Conservation (phyloP, 2,113 vertebrate genomes). For the Maccullochella peelii region DNA sequence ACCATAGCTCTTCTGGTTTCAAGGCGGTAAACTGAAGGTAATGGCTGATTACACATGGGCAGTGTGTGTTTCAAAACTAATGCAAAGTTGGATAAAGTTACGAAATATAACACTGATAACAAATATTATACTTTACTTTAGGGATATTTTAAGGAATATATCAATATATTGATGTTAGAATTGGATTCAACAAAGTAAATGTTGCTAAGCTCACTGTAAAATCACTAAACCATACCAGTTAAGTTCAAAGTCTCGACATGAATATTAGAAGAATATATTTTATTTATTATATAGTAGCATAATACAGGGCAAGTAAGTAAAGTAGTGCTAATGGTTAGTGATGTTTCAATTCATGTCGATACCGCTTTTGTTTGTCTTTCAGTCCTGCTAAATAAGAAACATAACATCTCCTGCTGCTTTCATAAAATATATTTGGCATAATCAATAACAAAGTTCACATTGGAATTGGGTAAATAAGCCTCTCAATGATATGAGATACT, state of each 20-base stretch:
- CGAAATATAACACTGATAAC: background rate
- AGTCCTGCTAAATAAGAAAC: slow-evolving; percentile 12
- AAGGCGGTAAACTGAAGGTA: background rate
- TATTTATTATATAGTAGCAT: no score
- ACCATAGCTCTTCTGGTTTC: background rate
- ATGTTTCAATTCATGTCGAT: background rate
- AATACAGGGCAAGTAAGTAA: background rate
- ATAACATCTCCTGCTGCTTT: slow-evolving; percentile 6
- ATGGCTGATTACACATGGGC: background rate
- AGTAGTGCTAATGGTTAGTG: background rate
- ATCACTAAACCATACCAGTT: background rate
- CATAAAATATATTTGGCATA: background rate
- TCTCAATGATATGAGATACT: background rate
- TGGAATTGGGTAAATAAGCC: background rate
- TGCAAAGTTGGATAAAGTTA: background rate
- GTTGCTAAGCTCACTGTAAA: background rate
- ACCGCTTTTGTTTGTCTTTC: background rate
- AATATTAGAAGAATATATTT: background rate
- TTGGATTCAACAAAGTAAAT: background rate
- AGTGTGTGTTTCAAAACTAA: background rate
- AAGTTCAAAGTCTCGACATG: background rate
- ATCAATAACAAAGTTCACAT: background rate
- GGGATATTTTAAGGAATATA: background rate
- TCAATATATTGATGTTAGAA: background rate
- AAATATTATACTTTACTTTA: background rate